phyloP scores from a whole-genome alignment of 2,113 vertebrate genomes.

The Oncorhynchus clarkii region DNA sequence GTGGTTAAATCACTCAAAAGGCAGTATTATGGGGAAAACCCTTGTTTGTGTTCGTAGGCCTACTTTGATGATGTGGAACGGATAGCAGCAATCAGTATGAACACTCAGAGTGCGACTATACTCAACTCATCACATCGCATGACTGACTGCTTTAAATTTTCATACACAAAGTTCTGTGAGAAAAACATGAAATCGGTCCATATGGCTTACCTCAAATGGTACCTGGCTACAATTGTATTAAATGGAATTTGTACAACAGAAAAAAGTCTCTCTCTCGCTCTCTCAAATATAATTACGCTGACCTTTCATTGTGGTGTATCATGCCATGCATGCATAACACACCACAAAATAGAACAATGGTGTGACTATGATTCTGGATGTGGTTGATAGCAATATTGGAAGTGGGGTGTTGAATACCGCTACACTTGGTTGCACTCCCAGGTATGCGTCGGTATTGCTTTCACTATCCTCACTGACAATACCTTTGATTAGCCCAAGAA shows the following conservation, averaged over 20 bases:
- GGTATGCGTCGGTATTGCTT: background rate
- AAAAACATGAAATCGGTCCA: background rate
- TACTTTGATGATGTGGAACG: constrained; percentile 26
- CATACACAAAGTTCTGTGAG: background rate
- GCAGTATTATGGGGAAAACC: constrained; percentile 7
- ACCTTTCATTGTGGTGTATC: too few species aligned
- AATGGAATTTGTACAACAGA: background rate
- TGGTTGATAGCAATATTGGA: too few species aligned
- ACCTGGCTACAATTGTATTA: background rate
- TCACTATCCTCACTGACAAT: constrained; percentile 11
- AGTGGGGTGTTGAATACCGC: too few species aligned
- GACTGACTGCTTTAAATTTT: too few species aligned
- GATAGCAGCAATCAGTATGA: constrained; percentile 37
- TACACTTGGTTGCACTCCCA: background rate
- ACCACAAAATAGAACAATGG: too few species aligned
- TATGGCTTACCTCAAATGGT: too few species aligned
- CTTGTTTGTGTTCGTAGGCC: constrained; percentile 5
- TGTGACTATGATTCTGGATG: too few species aligned
- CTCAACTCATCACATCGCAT: background rate
- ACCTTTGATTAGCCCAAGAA: constrained; percentile 20
- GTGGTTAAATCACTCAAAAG: constrained; percentile 10
- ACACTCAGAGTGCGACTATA: constrained; percentile 2
- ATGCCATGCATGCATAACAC: too few species aligned
- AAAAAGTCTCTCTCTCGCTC: background rate
- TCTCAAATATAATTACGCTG: too few species aligned